A percentile compares a stretch with the other conserved stretches of the same genome.
Evolutionary conservation across 2,888 invertebrate genomes (phyloP).

Genomic region (Cyclophora albipunctata): DNA sequence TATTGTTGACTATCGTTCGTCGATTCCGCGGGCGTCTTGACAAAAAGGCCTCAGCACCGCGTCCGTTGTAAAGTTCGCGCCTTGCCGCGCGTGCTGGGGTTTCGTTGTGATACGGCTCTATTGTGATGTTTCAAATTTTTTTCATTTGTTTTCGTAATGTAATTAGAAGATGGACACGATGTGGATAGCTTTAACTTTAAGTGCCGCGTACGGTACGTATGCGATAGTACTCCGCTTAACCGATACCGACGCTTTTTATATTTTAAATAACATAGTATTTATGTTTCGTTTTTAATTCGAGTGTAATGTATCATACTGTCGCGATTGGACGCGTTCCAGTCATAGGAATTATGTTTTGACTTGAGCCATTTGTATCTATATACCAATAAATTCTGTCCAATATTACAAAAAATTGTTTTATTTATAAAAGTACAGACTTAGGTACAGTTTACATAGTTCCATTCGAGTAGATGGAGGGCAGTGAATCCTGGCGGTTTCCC

Average conservation of each 20-base stretch:
- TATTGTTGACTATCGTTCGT: too few species aligned
- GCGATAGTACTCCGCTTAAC: slow-evolving; percentile 45
- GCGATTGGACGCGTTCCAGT: slow-evolving; percentile 25
- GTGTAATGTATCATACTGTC: slow-evolving; percentile 25
- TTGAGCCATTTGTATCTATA: slow-evolving; percentile 62
- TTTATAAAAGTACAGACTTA: slow-evolving; percentile 20
- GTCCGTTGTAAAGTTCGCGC: too few species aligned
- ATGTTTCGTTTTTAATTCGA: slow-evolving; percentile 64
- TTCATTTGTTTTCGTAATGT: slow-evolving; percentile 38
- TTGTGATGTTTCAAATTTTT: slow-evolving; percentile 53
- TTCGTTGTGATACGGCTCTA: slow-evolving; percentile 3
- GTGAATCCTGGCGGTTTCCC: slow-evolving; percentile 23
- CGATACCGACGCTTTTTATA: slow-evolving; percentile 49
- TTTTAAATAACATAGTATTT: slow-evolving; percentile 64
- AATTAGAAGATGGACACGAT: slow-evolving; percentile 34
- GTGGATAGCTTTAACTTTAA: slow-evolving; percentile 50
- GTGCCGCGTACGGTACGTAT: slow-evolving; percentile 32
- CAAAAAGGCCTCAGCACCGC: too few species aligned
- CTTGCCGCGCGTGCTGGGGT: too few species aligned
- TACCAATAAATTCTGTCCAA: slow-evolving; percentile 71
- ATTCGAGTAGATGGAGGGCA: slow-evolving; percentile 38
- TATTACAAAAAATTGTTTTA: slow-evolving; percentile 38
- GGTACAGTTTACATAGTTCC: slow-evolving; percentile 14
- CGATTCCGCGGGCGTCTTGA: too few species aligned
- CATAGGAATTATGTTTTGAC: slow-evolving; percentile 48